Evolutionary conservation across 1,140 invertebrate species (phyloP).

Genomic region (Caenorhabditis latens): DNA sequence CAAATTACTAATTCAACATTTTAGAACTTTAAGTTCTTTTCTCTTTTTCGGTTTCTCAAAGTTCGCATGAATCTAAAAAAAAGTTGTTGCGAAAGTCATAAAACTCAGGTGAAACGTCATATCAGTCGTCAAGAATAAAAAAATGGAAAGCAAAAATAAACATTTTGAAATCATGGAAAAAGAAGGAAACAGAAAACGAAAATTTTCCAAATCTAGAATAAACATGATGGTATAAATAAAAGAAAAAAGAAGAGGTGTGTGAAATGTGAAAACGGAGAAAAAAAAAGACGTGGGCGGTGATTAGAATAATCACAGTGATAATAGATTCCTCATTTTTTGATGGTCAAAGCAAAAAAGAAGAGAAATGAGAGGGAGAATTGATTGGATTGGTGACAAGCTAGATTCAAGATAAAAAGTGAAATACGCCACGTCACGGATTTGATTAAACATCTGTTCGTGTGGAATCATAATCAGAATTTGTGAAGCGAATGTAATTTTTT

Average conservation of each 20-base stretch:
- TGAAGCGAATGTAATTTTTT: slow-evolving; percentile 1
- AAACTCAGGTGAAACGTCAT: slow-evolving; percentile 14
- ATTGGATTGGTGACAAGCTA: neutral
- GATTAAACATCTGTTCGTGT: slow-evolving; percentile 23
- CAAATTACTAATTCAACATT: neutral
- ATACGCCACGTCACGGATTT: slow-evolving; percentile 19
- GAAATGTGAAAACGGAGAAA: neutral
- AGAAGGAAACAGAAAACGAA: slow-evolving; percentile 1
- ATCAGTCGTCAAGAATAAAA: neutral
- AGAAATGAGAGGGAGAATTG: neutral
- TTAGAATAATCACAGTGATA: slow-evolving; percentile 32
- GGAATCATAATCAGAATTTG: neutral
- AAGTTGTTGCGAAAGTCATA: neutral
- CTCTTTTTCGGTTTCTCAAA: neutral
- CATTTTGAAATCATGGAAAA: neutral
- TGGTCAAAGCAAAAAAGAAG: neutral
- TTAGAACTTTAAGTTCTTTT: neutral
- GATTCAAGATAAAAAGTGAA: neutral
- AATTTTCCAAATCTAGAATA: slow-evolving; percentile 20
- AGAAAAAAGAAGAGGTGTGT: neutral
- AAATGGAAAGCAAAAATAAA: slow-evolving; percentile 26
- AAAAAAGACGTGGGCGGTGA: slow-evolving; percentile 12
- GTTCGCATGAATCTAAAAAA: neutral
- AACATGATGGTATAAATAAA: slow-evolving; percentile 11
- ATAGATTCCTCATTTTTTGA: neutral